These are phyloP conservation scores for Apostichopus californicus DNA, from an alignment of 35 echinoderm and acorn worm species.

Conservation along the genomic window DNA sequence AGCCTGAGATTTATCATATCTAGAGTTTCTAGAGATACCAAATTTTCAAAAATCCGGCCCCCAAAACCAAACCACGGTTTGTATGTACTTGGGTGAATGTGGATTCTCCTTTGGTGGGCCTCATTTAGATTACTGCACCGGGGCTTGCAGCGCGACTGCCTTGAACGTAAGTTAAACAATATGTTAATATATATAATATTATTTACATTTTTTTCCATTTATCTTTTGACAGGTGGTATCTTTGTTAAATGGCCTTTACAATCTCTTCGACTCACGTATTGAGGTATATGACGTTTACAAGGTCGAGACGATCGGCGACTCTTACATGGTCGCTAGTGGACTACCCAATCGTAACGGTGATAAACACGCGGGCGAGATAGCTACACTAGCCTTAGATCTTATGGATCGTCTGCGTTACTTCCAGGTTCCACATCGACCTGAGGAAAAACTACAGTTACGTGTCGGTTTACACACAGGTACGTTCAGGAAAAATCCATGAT, in stretches of 20 bases:
- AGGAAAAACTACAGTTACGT: conserved; percentile 54
- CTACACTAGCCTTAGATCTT: conserved; percentile 72
- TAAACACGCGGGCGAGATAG: conserved; percentile 86
- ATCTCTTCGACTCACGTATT: conserved; percentile 84
- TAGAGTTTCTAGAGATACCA: no score
- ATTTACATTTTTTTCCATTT: neutral
- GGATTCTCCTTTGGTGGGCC: no score
- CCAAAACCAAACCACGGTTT: no score
- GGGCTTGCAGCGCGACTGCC: no score
- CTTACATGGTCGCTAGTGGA: conserved; percentile 95
- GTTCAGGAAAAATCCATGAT: neutral
- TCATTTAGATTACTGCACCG: no score
- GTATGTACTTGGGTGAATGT: no score
- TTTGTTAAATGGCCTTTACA: conserved; percentile 90
- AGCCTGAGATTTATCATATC: no score
- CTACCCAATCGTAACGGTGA: conserved; percentile 84
- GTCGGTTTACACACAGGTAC: conserved; percentile 85
- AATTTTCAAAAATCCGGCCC: no score
- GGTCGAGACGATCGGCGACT: conserved; percentile 97
- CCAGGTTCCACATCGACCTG: conserved; percentile 58
- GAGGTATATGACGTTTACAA: conserved; percentile 89
- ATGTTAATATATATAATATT: no score
- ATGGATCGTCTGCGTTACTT: conserved; percentile 47
- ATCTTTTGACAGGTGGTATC: conserved; percentile 58
- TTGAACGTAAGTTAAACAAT: no score